A percentile compares a stretch with the other conserved stretches of the same genome.
Evolutionary conservation across 2,888 invertebrate genomes (phyloP).

Genomic region (Apantesis nais): DNA sequence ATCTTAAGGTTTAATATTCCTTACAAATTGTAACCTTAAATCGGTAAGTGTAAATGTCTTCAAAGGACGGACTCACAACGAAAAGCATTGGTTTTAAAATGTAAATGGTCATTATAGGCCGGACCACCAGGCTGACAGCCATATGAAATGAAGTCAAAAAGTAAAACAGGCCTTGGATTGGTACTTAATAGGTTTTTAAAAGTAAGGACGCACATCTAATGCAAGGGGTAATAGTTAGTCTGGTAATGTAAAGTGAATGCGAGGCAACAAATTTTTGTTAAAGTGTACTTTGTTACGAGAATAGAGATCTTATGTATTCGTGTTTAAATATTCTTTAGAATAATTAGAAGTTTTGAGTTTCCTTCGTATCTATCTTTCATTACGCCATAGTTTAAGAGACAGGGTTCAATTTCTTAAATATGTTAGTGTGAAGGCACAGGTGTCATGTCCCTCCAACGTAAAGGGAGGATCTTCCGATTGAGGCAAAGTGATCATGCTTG

Average conservation of each 20-base stretch:
- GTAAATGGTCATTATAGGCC: slow-evolving; percentile 39
- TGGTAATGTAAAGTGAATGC: background rate
- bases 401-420: too few relatives aligned
- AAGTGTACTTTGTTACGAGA: background rate
- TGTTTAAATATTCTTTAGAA: background rate
- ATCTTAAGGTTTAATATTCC: too few relatives aligned
- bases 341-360: background rate
- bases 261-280: background rate
- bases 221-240: background rate
- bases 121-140: slow-evolving; percentile 35
- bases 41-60: slow-evolving; percentile 1
- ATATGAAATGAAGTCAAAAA: slow-evolving; percentile 8
- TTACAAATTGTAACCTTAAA: background rate
- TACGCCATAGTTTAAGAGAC: too few relatives aligned
- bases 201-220: background rate
- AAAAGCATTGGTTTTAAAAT: slow-evolving; percentile 45
- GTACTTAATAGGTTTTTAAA: background rate
- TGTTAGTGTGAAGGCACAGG: too few relatives aligned
- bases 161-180: slow-evolving; percentile 7
- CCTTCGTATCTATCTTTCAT: background rate
- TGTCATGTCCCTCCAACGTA: too few relatives aligned
- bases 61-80: slow-evolving; percentile 29
- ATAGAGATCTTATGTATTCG: too few relatives aligned
- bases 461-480: too few relatives aligned
- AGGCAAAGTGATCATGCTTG: too few relatives aligned